Evolutionary conservation across 2,797 vertebrate species (phyloP), one percentile per base, ranked within the genome.

Genomic region (Chaunax sp.): DNA sequence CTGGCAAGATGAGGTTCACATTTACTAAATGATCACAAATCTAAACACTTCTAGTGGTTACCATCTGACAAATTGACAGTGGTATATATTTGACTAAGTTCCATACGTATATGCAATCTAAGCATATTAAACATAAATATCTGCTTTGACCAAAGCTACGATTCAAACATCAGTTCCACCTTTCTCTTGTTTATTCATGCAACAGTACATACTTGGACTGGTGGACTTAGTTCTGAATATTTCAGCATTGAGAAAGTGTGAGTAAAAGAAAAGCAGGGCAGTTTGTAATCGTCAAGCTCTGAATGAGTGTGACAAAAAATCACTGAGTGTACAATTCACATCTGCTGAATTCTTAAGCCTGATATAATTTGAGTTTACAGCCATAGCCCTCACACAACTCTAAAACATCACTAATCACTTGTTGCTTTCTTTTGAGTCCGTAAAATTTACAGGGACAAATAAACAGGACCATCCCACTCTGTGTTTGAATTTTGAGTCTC

Each of bases 391-490:
- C 15, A 41, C 25, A 54, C 20, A 49, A 19, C 20, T 61, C 20
- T 44, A 14, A 40, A 54, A 51, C 53, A 20, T 73, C 19, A 28
- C 22, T n/a, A 5, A 61, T 33, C 37, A n/a, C 3, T 1, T 43
- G 30, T 1, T 43, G 35, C 59, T 72, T 65, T 67, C 33, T 54
- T 25, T 9, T 28, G 70, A 62, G 71, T 79, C 52, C 23, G 19
- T 67, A 58, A 41, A 62, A 75, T 83, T 84, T 82, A 93, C 75
- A 93, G 61, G 28, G 91, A 93, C 40, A 92, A 52, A 85, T 93
- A 93, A 12, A 93, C 90, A 0, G 91, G 91, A 55, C 82, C 87
- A 5, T 92, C 92, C 87, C 87, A 92, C 25, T 93, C 90, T 0
- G 68, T 35, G 61, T 49, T 84, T 28, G 56, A 43, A 65, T 68